Evolutionary conservation across 37 sponge, comb jelly and placozoan species (phyloP).

Genomic region (Agelas oroides): DNA sequence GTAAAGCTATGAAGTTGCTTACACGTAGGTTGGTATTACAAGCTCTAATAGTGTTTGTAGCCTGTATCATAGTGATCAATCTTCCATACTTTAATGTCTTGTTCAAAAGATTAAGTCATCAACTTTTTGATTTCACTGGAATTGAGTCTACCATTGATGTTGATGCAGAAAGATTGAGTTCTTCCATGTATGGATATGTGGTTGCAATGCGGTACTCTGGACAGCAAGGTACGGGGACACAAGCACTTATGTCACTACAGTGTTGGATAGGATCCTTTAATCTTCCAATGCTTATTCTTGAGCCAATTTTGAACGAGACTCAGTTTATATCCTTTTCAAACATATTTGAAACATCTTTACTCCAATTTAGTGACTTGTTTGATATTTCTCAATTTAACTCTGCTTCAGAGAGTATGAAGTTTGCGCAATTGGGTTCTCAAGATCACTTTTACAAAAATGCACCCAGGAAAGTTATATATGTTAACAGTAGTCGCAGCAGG

Average conservation of each 20-base stretch:
- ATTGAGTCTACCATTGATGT: too few relatives aligned
- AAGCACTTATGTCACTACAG: slow-evolving; percentile 23
- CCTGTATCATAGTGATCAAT: too few relatives aligned
- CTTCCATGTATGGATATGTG: too few relatives aligned
- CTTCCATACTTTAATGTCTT: too few relatives aligned
- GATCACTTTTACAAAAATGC: background rate
- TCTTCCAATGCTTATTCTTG: slow-evolving; percentile 9
- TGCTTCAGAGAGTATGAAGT: background rate
- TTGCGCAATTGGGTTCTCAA: background rate
- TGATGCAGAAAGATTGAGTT: too few relatives aligned
- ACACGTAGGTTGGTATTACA: too few relatives aligned
- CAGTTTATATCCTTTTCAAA: background rate
- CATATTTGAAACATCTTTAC: background rate
- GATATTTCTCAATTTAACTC: slow-evolving; percentile 26
- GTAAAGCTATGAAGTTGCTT: too few relatives aligned
- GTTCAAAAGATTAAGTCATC: too few relatives aligned
- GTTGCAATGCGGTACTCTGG: too few relatives aligned
- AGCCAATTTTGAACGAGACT: slow-evolving; percentile 12
- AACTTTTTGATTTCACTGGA: too few relatives aligned
- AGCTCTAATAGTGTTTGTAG: too few relatives aligned
- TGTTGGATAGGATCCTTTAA: slow-evolving; percentile 20
- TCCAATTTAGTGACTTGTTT: slow-evolving; percentile 19
- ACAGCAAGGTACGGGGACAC: slow-evolving; percentile 25
- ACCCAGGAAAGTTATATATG: background rate
- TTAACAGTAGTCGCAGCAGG: too few relatives aligned